Conservation (phyloP, 2,797 vertebrate genomes). For the Sparidentex hasta region DNA sequence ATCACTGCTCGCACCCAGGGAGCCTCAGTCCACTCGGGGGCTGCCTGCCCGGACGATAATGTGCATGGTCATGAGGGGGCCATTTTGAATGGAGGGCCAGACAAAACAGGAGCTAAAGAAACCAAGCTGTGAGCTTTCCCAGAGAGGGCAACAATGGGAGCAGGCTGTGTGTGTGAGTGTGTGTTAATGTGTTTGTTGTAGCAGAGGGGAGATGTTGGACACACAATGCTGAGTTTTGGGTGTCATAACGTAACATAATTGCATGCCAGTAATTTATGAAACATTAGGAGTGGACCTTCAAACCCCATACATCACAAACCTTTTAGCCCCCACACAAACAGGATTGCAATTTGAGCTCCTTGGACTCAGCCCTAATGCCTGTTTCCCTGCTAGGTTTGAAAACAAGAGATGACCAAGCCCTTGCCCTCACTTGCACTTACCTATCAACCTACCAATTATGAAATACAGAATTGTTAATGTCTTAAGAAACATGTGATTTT, state of each 20-base stretch:
- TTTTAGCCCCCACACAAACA: conserved; percentile 65
- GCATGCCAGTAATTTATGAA: conserved; percentile 73
- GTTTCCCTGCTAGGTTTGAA: conserved; percentile 54
- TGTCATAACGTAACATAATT: conserved; percentile 71
- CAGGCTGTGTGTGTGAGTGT: conserved; percentile 33
- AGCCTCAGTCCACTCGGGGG: conserved; percentile 76
- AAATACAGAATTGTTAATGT: not conserved
- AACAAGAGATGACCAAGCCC: conserved; percentile 54
- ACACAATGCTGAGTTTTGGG: conserved; percentile 67
- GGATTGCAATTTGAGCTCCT: conserved; percentile 72
- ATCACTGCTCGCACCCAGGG: conserved; percentile 78
- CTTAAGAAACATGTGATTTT: not conserved
- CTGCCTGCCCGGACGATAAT: conserved; percentile 73
- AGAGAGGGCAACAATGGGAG: conserved; percentile 67
- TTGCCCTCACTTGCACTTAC: conserved; percentile 39
- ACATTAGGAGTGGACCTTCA: conserved; percentile 70
- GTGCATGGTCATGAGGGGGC: conserved; percentile 76
- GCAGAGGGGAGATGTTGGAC: conserved; percentile 58
- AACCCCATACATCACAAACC: conserved; percentile 70
- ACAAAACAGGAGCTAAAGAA: conserved; percentile 81
- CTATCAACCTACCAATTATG: conserved; percentile 17
- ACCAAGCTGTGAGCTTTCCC: conserved; percentile 79
- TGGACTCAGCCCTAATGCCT: conserved; percentile 60
- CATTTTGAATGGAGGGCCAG: conserved; percentile 79
- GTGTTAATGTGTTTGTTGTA: conserved; percentile 60